Evolutionary conservation across 2,888 invertebrate species (phyloP).

Genomic region (Phyllotreta cruciferae): DNA sequence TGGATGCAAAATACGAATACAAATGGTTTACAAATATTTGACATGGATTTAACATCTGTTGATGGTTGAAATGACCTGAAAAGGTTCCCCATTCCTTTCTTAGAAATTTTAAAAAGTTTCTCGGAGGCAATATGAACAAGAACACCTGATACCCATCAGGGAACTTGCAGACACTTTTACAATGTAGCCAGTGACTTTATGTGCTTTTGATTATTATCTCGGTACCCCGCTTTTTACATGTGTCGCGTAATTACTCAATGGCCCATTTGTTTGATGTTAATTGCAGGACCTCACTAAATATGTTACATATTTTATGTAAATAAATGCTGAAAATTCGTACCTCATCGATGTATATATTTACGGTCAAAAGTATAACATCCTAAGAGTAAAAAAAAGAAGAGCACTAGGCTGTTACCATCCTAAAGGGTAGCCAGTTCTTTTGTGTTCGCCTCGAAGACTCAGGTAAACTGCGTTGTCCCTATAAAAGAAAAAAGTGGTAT

Average conservation of each 20-base stretch:
- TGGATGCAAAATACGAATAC: slow-evolving; percentile 33
- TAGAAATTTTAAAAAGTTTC: slow-evolving; percentile 30
- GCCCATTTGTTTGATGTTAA: neutral
- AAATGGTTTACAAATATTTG: slow-evolving; percentile 34
- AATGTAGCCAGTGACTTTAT: slow-evolving; percentile 30
- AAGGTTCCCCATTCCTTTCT: slow-evolving; percentile 34
- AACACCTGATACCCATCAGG: slow-evolving; percentile 34
- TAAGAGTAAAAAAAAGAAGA: neutral
- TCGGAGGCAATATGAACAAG: slow-evolving; percentile 30
- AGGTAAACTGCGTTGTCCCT: neutral
- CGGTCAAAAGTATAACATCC: neutral
- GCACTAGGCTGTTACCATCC: neutral
- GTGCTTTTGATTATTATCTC: slow-evolving; percentile 26
- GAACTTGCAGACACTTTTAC: slow-evolving; percentile 28
- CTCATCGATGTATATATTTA: no score
- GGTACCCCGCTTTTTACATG: slow-evolving; percentile 17
- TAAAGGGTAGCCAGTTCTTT: slow-evolving; percentile 9
- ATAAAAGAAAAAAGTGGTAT: slow-evolving; percentile 15
- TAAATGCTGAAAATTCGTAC: no score
- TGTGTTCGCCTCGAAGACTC: neutral
- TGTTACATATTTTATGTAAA: no score
- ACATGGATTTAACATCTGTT: slow-evolving; percentile 36
- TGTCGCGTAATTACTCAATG: neutral
- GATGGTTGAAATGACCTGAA: slow-evolving; percentile 27
- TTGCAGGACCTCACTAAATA: no score